Evolutionary conservation across 2,797 vertebrate genomes (phyloP), one percentile per base, ranked within the genome.

Genomic region (Crenichthys baileyi): DNA sequence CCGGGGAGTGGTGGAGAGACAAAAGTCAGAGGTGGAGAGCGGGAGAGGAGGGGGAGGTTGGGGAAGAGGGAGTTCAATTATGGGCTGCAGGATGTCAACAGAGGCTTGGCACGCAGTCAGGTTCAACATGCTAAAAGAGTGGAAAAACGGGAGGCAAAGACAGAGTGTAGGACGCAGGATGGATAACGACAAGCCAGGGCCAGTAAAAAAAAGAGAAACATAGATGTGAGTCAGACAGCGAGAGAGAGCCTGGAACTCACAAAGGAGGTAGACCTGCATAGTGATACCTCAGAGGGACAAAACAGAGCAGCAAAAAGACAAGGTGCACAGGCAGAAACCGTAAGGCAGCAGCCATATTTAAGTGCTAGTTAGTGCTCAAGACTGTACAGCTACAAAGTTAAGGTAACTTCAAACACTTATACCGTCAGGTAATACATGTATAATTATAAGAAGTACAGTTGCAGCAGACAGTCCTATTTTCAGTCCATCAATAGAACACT

Each of bases 41-140:
- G 73, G 53, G 15, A 82, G 83, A n/a, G 72, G 56, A 12, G 81
- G 70, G 16, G 81, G 31, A n/a, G 24, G 39, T 46, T 78, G 82
- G 72, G 79, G 82, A 61, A 82, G 53, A 53, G 86, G 91, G 85
- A 90, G 79, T 88, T 94, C 91, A 88, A 83, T 90, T 81, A 93
- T 82, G 72, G 93, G 91, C 84, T 90, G 87, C 61, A 92, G 85
- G 81, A 89, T 26, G 26, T 78, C 80, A 73, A 86, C 60, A 12
- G 82, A 86, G 0, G 83, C 79, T 56, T 88, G 90, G 83, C 80
- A 81, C 80, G 83, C 76, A 39, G 76, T 48, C 0, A 76, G 73
- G 61, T 72, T 77, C 73, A 85, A 77, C 76, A 70, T 79, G 80
- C 81, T 89, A 65, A 44, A 80, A 81, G 74, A 78, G 75, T 1